These are phyloP conservation scores for Callyntrura guangdongensis DNA, from an alignment of 2,888 invertebrate genomes.

Conservation along the genomic window DNA sequence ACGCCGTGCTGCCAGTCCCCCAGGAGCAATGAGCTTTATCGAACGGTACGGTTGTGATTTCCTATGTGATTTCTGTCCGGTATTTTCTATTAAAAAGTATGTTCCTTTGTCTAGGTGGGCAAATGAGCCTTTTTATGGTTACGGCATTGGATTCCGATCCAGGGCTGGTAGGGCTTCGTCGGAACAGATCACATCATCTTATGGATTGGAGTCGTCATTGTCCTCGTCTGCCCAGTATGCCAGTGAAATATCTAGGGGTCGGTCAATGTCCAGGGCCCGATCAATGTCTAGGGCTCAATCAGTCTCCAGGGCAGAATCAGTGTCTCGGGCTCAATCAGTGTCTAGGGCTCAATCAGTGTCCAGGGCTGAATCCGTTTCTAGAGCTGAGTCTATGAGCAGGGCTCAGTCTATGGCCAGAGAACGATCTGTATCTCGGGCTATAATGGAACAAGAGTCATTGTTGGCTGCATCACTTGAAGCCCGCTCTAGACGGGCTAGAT, in stretches of 20 bases:
- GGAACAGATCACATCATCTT: constrained; percentile 42
- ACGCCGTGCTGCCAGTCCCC: constrained; percentile 66
- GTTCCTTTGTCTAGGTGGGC: constrained; percentile 57
- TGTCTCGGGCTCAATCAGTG: not conserved
- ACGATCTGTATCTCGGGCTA: not conserved
- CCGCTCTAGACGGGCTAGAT: constrained; percentile 55
- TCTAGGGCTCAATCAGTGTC: constrained; percentile 11
- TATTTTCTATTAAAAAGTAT: not conserved
- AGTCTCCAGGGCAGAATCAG: not conserved
- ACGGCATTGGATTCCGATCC: constrained; percentile 74
- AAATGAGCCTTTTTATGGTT: constrained; percentile 75
- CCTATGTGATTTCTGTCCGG: not conserved
- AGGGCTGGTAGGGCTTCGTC: constrained; percentile 46
- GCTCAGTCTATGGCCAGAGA: constrained; percentile 33
- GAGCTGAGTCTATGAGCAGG: constrained; percentile 7
- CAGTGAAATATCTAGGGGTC: not conserved
- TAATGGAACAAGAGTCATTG: not conserved
- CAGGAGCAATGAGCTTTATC: constrained; percentile 71
- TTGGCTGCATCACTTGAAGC: not conserved
- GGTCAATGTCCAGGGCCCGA: not conserved
- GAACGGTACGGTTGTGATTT: constrained; percentile 54
- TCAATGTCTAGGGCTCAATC: not conserved
- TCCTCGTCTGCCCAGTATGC: constrained; percentile 15
- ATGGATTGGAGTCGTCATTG: not conserved
- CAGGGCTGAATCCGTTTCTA: not conserved